These are phyloP conservation scores for Leucoraja erinaceus DNA, from an alignment of 2,113 vertebrate genomes.

Conservation along the genomic window DNA sequence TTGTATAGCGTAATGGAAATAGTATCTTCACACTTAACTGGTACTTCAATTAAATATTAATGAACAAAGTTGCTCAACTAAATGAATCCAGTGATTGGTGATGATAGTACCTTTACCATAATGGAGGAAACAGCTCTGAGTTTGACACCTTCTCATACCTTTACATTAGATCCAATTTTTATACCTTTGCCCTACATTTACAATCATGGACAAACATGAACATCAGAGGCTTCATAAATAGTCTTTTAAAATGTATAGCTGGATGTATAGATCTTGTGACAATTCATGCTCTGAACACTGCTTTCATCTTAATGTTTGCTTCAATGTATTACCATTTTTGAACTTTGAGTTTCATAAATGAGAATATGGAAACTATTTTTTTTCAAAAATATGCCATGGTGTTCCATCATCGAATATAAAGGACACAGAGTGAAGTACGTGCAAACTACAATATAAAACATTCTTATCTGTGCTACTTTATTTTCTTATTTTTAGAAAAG, in stretches of 20 bases:
- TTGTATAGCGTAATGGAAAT: not conserved
- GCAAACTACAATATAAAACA: slow-evolving; percentile 16
- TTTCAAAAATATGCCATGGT: not conserved
- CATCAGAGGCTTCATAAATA: not conserved
- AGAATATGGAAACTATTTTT: not conserved
- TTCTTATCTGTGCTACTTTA: slow-evolving; percentile 17
- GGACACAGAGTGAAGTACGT: not conserved
- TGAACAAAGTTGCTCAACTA: not conserved
- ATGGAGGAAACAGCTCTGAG: no score
- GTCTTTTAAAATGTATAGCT: not conserved
- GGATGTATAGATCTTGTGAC: no score
- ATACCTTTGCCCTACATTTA: not conserved
- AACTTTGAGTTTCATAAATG: not conserved
- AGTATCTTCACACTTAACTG: not conserved
- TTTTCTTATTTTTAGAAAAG: slow-evolving; percentile 30
- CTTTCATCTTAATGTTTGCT: not conserved
- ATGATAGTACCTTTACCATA: not conserved
- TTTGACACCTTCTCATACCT: not conserved
- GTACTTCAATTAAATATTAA: not conserved
- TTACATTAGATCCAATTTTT: not conserved
- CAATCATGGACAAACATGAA: not conserved
- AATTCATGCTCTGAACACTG: not conserved
- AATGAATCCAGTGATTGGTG: not conserved
- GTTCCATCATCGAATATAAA: not conserved
- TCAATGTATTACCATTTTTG: not conserved